These are phyloP conservation scores for Cryptocephalus moraei DNA, from an alignment of 2,888 invertebrate genomes.

Conservation along the genomic window DNA sequence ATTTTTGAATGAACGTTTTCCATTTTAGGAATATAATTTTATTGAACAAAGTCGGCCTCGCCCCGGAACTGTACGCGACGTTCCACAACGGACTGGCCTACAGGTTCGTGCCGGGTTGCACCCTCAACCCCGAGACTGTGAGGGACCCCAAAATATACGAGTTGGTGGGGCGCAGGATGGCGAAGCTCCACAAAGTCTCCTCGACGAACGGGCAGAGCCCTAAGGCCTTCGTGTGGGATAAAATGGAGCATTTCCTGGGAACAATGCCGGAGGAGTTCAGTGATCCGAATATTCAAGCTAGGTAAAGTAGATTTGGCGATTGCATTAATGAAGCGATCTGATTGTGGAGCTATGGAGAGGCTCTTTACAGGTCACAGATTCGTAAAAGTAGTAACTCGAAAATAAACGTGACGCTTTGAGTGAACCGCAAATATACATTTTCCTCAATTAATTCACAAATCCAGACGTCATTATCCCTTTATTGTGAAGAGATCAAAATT, in stretches of 20 bases:
- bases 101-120: slow-evolving; percentile 73
- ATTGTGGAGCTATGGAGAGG: too few species aligned
- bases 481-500: too few species aligned
- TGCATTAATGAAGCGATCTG: too few species aligned
- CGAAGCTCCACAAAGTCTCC: slow-evolving; percentile 63
- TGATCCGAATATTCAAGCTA: too few species aligned
- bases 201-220: slow-evolving; percentile 24
- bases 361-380: too few species aligned
- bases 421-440: too few species aligned
- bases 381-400: too few species aligned
- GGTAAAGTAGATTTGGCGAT: too few species aligned
- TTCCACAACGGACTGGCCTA: slow-evolving; percentile 93
- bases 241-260: slow-evolving; percentile 61
- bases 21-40: slow-evolving; percentile 43
- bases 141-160: slow-evolving; percentile 55
- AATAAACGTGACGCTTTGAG: too few species aligned
- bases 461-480: too few species aligned
- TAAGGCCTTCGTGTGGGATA: slow-evolving; percentile 66
- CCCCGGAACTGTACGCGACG: slow-evolving; percentile 78
- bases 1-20: too few species aligned
- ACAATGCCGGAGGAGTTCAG: slow-evolving; percentile 61
- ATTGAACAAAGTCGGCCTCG: slow-evolving; percentile 64
- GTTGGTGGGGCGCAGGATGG: slow-evolving; percentile 74
- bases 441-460: too few species aligned
- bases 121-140: slow-evolving; percentile 58